Evolutionary conservation across 2,797 vertebrate species (phyloP), one percentile per base, ranked within the genome.

Genomic region (Pitangus sulphuratus): DNA sequence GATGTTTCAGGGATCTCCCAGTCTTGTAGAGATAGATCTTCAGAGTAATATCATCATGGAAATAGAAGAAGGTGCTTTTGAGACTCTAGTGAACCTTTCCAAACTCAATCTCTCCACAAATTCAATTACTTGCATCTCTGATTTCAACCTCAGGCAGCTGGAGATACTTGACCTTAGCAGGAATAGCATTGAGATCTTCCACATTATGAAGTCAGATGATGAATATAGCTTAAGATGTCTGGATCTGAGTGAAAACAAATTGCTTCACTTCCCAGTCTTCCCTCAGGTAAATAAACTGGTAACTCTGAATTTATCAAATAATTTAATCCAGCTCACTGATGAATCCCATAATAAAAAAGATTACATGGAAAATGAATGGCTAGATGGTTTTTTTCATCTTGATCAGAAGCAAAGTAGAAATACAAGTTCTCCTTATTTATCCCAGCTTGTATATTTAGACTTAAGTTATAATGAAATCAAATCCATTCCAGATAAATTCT

Each of bases 11-110:
- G 98, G 98, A 22, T 97, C 98, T 11, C 97, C 93, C 1, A 94
- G 30, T 1, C 89, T 99, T 42, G 97, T 93, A 64, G 98, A 95
- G 74, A 97, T 99, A 81, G 98, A 98, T 96, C 98, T 99, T 19
- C 99, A 99, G 72, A 99, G 99, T 64, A 99, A 99, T 4, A 98
- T 99, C 90, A 99, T 99, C 81, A 96, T 99, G 97, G 99, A 99
- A 95, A 99, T 99, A 7, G 98, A 99, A 92, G 99, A 98, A 3
- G 99, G 99, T 2, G 98, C 99, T n/a, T 99, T 99, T 24, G 99
- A 99, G 56, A 93, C 96, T 8, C 92, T 99, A 72, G 26, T 45
- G 11, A 89, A 84, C 77, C 98, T 99, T 77, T 97, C 97, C 18
- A 98, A 98, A 68, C 98, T 99, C 8, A 99, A 99, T 58, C 97